Conservation (phyloP, 2,113 vertebrate genomes). For the Hydrochoerus hydrochaeris region DNA sequence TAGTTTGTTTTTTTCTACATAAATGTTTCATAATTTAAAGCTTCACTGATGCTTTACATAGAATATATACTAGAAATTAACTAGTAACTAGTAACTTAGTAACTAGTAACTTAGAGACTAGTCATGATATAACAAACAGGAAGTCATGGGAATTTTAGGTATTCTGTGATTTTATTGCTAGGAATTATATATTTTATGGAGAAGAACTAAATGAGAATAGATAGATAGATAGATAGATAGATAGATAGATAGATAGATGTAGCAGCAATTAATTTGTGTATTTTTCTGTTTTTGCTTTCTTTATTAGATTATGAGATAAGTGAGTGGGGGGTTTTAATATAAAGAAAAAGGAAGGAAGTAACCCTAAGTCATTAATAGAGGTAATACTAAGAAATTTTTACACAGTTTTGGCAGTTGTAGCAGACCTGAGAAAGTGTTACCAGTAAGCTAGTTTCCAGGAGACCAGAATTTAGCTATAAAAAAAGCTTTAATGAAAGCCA, state of each 20-base stretch:
- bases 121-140: not conserved
- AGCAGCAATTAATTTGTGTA: no score
- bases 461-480: slow-evolving; percentile 16
- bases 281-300: slow-evolving; percentile 42
- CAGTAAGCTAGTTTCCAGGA: slow-evolving; percentile 15
- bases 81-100: not conserved
- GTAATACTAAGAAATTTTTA: slow-evolving; percentile 15
- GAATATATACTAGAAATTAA: slow-evolving; percentile 6
- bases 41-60: not conserved
- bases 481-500: not conserved
- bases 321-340: not conserved
- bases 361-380: slow-evolving; percentile 19
- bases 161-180: slow-evolving; percentile 5
- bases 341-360: slow-evolving; percentile 40
- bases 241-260: no score
- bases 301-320: not conserved
- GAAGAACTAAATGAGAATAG: slow-evolving; percentile 20
- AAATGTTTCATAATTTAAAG: slow-evolving; percentile 49
- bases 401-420: not conserved
- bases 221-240: no score
- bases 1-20: slow-evolving; percentile 20
- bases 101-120: not conserved
- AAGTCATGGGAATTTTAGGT: slow-evolving; percentile 26
- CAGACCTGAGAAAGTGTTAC: not conserved
- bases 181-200: not conserved